Percentiles rank a stretch among this genome's conserved stretches.
phyloP scores from a whole-genome alignment of 2,888 invertebrate species.

The Prostheceraeus crozeri region DNA sequence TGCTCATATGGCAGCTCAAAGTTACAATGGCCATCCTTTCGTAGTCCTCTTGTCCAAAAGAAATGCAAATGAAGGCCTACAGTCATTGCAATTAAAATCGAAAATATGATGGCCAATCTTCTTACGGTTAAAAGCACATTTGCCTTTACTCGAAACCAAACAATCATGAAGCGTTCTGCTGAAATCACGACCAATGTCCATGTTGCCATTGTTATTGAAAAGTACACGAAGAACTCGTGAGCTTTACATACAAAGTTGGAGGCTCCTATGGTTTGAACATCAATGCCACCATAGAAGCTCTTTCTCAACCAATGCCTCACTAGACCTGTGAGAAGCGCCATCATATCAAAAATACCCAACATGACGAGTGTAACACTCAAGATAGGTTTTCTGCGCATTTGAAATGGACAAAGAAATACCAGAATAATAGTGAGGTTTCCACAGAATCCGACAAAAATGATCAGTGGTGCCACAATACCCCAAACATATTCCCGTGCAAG shows the following conservation, averaged over 20 bases:
- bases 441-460: neutral
- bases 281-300: conserved; percentile 1
- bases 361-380: conserved; percentile 14
- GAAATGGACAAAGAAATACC: neutral
- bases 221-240: conserved; percentile 29
- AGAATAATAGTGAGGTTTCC: conserved; percentile 19
- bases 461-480: conserved; percentile 2
- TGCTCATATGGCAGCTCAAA: neutral
- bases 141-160: neutral
- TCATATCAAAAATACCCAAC: conserved; percentile 6
- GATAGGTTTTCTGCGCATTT: conserved; percentile 10
- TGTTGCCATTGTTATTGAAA: neutral
- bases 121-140: neutral
- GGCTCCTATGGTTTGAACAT: conserved; percentile 14
- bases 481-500: neutral
- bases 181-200: conserved; percentile 27
- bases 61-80: conserved; percentile 11
- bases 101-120: neutral
- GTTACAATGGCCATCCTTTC: too few species aligned
- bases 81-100: neutral
- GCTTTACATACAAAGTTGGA: conserved; percentile 3
- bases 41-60: conserved; percentile 6
- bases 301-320: conserved; percentile 19
- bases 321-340: neutral
- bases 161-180: conserved; percentile 5